A percentile compares a stretch with the other conserved stretches of the same genome.
Evolutionary conservation across 2,797 vertebrate species (phyloP).

Genomic region (Chiroxiphia lanceolata): DNA sequence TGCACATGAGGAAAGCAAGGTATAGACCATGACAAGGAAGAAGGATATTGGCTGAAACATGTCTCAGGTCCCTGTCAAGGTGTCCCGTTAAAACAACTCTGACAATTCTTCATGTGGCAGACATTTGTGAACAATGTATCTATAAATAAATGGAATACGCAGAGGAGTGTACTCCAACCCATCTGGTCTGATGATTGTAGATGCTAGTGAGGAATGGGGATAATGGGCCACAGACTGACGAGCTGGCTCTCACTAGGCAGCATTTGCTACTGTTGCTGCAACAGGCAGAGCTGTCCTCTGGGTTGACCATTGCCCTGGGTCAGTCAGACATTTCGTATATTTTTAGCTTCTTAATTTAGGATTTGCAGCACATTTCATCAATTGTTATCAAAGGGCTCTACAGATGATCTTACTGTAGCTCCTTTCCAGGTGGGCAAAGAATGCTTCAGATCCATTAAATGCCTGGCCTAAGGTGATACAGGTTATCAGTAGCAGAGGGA

Average conservation of each 20-base stretch:
- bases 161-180: background rate
- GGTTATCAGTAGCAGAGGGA: background rate
- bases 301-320: rapidly evolving
- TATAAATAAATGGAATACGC: background rate
- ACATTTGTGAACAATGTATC: background rate
- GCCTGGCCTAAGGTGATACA: background rate
- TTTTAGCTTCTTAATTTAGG: background rate
- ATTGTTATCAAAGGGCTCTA: background rate
- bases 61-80: rapidly evolving
- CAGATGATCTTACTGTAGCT: background rate
- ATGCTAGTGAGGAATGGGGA: background rate
- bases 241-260: background rate
- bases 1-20: background rate
- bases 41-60: rapidly evolving
- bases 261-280: background rate
- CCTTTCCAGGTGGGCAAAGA: background rate
- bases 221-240: background rate
- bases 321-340: background rate
- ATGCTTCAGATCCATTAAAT: background rate
- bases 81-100: background rate
- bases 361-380: background rate
- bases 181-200: background rate
- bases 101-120: background rate
- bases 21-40: background rate
- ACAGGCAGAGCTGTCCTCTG: background rate